These are phyloP conservation scores for Epinotia brunnichana DNA, from an alignment of 2,888 invertebrate genomes.

Conservation along the genomic window DNA sequence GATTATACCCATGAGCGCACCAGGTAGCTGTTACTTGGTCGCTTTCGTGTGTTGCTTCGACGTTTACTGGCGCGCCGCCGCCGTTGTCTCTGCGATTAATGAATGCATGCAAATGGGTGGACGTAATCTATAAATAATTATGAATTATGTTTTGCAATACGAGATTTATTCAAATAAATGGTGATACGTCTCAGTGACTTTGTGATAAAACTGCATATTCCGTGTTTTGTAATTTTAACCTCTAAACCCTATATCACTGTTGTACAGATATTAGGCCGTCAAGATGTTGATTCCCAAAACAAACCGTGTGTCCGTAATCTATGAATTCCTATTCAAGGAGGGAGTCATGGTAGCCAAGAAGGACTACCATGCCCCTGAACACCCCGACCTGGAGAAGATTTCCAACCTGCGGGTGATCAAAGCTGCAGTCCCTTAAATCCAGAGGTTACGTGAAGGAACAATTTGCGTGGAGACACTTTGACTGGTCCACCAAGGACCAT, in stretches of 20 bases:
- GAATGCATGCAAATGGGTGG: too few species aligned
- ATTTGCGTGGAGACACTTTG: conserved; percentile 99
- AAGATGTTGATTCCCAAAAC: conserved; percentile 99
- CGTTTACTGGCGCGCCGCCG: too few species aligned
- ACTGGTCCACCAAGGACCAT: conserved; percentile 99
- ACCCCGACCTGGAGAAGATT: conserved; percentile 96
- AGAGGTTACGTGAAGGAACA: conserved; percentile 99
- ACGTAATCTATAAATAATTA: conserved; percentile 45
- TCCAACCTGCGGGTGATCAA: conserved; percentile 99
- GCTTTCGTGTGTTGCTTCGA: too few species aligned
- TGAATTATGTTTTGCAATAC: not conserved
- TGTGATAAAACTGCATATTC: conserved; percentile 28
- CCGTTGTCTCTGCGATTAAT: too few species aligned
- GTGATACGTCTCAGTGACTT: conserved; percentile 24
- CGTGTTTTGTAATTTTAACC: conserved; percentile 52
- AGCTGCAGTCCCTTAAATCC: conserved; percentile 97
- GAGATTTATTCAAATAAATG: conserved; percentile 48
- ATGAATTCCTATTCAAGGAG: conserved; percentile 99
- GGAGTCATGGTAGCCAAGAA: conserved; percentile 99
- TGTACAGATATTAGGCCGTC: conserved; percentile 74
- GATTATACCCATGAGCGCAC: too few species aligned
- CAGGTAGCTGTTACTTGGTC: too few species aligned
- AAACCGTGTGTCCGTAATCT: conserved; percentile 97
- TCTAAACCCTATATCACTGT: conserved; percentile 58
- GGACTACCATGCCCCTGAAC: conserved; percentile 98